Conservation (phyloP, 1,140 invertebrate species). For the Zaprionus lachaisei region DNA sequence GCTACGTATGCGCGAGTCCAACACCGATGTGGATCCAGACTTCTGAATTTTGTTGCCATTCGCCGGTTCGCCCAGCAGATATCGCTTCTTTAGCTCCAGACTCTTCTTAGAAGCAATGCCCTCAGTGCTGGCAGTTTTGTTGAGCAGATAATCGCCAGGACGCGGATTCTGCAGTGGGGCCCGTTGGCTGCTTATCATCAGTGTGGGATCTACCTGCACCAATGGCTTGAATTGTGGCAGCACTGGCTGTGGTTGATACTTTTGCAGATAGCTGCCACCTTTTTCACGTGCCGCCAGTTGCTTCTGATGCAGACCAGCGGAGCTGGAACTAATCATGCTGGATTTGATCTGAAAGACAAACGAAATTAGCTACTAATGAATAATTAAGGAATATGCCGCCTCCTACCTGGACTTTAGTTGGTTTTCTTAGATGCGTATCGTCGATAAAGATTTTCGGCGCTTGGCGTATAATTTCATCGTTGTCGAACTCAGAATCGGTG, state of each 20-base stretch:
- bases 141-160: slow-evolving; percentile 90
- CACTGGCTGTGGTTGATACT: slow-evolving; percentile 83
- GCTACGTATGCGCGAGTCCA: slow-evolving; percentile 92
- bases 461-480: slow-evolving; percentile 90
- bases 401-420: slow-evolving; percentile 88
- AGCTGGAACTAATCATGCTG: slow-evolving; percentile 63
- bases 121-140: slow-evolving; percentile 92
- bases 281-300: slow-evolving; percentile 62
- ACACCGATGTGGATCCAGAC: slow-evolving; percentile 92
- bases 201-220: slow-evolving; percentile 83
- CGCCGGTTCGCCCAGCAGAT: slow-evolving; percentile 88
- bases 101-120: slow-evolving; percentile 94
- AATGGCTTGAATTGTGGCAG: slow-evolving; percentile 86
- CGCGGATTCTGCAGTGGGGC: slow-evolving; percentile 85
- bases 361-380: not conserved
- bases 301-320: slow-evolving; percentile 63
- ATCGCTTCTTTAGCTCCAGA: slow-evolving; percentile 93
- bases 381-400: not conserved
- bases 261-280: slow-evolving; percentile 72
- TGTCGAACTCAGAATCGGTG: slow-evolving; percentile 95
- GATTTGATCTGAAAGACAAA: slow-evolving; percentile 65
- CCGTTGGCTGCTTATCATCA: slow-evolving; percentile 68
- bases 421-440: slow-evolving; percentile 81
- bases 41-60: slow-evolving; percentile 89
- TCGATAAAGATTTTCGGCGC: slow-evolving; percentile 89